Evolutionary conservation across 2,113 vertebrate genomes (phyloP).

Genomic region (Protobothrops flavoviridis): DNA sequence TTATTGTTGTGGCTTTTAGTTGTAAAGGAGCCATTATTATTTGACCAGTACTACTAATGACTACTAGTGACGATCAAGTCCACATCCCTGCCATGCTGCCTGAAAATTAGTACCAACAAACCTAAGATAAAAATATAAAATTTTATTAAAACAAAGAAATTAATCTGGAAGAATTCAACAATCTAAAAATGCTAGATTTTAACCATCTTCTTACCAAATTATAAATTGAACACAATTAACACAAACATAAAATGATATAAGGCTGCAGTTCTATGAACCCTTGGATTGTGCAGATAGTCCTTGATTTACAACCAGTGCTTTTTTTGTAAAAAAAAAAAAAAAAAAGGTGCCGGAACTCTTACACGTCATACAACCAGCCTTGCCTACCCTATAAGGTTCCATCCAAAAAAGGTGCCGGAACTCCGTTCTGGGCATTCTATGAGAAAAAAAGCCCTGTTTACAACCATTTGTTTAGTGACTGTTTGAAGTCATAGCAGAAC

Average conservation of each 20-base stretch:
- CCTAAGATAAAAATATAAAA: background rate
- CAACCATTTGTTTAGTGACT: background rate
- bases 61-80: background rate
- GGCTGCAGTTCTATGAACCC: background rate
- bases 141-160: background rate
- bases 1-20: background rate
- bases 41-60: background rate
- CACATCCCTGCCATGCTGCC: background rate
- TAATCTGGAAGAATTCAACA: background rate
- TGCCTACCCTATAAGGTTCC: no score
- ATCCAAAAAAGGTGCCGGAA: no score
- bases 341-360: no score
- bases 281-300: background rate
- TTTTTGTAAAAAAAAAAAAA: no score
- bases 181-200: background rate
- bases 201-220: background rate
- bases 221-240: background rate
- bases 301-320: background rate
- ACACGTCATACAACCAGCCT: no score
- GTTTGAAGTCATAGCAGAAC: background rate
- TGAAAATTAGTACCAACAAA: background rate
- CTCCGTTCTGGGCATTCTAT: no score
- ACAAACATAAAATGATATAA: background rate
- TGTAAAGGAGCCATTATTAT: background rate
- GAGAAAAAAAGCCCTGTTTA: background rate